Percentiles rank a stretch among this genome's conserved stretches.
Evolutionary conservation across 1,140 invertebrate genomes (phyloP).

Genomic region (Drosophila bifasciata): DNA sequence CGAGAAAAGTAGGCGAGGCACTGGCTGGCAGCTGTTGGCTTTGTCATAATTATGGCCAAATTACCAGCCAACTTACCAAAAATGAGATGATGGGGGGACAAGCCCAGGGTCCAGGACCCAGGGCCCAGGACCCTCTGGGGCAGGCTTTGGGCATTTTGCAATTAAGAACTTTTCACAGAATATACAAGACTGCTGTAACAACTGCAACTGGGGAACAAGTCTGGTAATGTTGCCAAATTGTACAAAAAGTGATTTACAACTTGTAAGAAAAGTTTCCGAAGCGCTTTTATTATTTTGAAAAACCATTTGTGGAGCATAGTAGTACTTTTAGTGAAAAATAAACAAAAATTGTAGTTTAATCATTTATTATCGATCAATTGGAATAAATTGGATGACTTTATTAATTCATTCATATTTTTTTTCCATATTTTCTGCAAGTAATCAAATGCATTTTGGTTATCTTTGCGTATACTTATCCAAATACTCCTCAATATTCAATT

Average conservation of each 20-base stretch:
- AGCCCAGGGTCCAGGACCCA: too few relatives aligned
- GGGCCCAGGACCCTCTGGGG: neutral
- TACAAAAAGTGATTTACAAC: slow-evolving; percentile 25
- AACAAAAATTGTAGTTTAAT: too few relatives aligned
- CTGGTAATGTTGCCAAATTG: slow-evolving; percentile 28
- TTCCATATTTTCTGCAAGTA: too few relatives aligned
- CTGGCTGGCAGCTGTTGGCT: slow-evolving; percentile 51
- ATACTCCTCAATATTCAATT: too few relatives aligned
- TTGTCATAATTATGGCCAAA: slow-evolving; percentile 78
- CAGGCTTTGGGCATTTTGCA: slow-evolving; percentile 56
- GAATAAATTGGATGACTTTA: too few relatives aligned
- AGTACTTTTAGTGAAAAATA: neutral
- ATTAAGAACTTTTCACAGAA: slow-evolving; percentile 69
- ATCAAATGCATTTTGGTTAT: too few relatives aligned
- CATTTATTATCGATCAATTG: too few relatives aligned
- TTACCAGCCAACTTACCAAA: slow-evolving; percentile 47
- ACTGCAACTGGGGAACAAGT: slow-evolving; percentile 36
- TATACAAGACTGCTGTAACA: slow-evolving; percentile 22
- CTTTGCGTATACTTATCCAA: too few relatives aligned
- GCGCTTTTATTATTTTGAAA: slow-evolving; percentile 11
- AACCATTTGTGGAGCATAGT: slow-evolving; percentile 6
- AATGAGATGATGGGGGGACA: slow-evolving; percentile 21
- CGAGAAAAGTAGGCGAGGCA: slow-evolving; percentile 21
- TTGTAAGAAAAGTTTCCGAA: slow-evolving; percentile 11
- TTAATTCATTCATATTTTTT: too few relatives aligned